Conservation (phyloP, 2,888 invertebrate species). For the Drosophila robusta region DNA sequence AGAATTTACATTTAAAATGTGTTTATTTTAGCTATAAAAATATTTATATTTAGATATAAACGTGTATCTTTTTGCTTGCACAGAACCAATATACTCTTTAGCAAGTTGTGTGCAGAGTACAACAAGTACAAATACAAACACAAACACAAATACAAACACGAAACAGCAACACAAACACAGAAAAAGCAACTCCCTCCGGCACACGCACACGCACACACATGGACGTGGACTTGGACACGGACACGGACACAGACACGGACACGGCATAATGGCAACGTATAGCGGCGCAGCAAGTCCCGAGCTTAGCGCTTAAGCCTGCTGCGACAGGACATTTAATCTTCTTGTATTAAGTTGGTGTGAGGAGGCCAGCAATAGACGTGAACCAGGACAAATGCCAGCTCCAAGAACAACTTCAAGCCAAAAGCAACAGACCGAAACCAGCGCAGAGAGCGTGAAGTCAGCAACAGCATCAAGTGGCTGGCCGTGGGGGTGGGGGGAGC, state of each 20-base stretch:
- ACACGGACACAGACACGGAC: conserved; percentile 15
- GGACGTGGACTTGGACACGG: conserved; percentile 25
- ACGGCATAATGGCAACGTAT: conserved; percentile 47
- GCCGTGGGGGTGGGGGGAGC: conserved; percentile 10
- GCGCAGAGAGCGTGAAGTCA: conserved; percentile 52
- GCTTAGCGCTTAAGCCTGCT: conserved; percentile 75
- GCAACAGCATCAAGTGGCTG: conserved; percentile 65
- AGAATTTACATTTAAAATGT: too few species aligned
- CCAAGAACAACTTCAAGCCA: conserved; percentile 9
- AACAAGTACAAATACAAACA: conserved; percentile 45
- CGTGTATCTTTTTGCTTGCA: too few species aligned
- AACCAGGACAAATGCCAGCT: conserved; percentile 8
- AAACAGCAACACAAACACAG: conserved; percentile 28
- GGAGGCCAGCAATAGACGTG: conserved; percentile 9
- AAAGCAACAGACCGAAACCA: conserved; percentile 38
- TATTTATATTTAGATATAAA: too few species aligned
- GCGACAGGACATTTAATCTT: conserved; percentile 81
- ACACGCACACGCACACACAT: conserved; percentile 18
- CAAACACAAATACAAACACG: conserved; percentile 24
- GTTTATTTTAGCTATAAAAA: too few species aligned
- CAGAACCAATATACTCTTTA: not conserved
- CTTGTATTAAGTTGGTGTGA: conserved; percentile 65
- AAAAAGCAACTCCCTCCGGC: conserved; percentile 17
- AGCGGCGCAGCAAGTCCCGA: conserved; percentile 59
- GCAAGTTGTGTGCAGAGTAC: not conserved